These are phyloP conservation scores for Indicator indicator DNA, from an alignment of 2,113 vertebrate species.

Conservation along the genomic window DNA sequence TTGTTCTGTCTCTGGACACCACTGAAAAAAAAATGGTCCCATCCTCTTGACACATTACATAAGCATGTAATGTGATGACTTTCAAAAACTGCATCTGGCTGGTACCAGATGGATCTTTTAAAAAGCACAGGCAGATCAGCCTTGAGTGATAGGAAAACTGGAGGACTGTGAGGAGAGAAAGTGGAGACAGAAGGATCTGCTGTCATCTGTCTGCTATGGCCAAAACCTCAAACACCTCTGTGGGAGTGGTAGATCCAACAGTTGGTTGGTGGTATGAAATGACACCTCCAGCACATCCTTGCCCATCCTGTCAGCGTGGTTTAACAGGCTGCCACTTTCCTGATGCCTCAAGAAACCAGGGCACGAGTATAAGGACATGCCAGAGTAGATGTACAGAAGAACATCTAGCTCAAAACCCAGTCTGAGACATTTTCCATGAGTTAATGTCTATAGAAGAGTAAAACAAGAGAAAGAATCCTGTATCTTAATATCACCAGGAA, in stretches of 20 bases:
- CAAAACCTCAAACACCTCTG: not conserved
- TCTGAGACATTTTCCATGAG: not conserved
- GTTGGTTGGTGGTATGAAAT: not conserved
- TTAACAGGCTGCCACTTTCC: not conserved
- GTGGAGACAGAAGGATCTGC: not conserved
- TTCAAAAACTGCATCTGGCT: not conserved
- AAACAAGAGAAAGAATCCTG: not conserved
- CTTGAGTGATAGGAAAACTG: not conserved
- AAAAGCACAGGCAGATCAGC: not conserved
- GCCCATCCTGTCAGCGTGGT: not conserved
- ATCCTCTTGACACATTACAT: too few species aligned
- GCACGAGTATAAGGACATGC: not conserved
- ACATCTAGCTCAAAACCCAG: not conserved
- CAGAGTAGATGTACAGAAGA: not conserved
- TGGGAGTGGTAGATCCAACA: not conserved
- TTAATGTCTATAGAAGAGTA: not conserved
- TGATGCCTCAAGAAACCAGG: not conserved
- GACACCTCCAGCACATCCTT: not conserved
- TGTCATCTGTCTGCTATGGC: not conserved
- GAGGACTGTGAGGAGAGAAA: not conserved
- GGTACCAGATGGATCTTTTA: not conserved
- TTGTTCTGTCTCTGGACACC: too few species aligned
- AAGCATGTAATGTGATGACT: not conserved
- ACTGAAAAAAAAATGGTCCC: too few species aligned
- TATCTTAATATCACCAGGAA: not conserved